Conservation (phyloP, 2,888 invertebrate genomes). For the Drosophila histrio region DNA sequence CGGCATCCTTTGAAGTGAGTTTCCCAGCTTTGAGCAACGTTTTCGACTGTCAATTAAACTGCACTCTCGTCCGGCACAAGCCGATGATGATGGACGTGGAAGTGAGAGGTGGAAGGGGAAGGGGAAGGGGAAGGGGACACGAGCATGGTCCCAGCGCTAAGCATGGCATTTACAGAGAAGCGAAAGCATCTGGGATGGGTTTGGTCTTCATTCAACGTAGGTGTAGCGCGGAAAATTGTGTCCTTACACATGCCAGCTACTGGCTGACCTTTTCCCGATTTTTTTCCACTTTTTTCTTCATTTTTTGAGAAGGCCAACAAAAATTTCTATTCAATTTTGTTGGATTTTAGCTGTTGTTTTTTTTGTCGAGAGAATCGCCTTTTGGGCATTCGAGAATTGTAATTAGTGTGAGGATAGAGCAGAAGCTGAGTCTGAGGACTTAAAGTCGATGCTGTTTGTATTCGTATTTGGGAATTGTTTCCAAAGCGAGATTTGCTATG, state of each 20-base stretch:
- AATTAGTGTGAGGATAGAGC: constrained; percentile 51
- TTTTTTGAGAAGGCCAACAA: constrained; percentile 16
- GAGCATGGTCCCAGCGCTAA: constrained; percentile 29
- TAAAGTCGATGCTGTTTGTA: constrained; percentile 31
- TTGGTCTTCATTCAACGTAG: constrained; percentile 49
- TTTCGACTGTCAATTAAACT: constrained; percentile 67
- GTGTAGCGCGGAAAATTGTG: constrained; percentile 65
- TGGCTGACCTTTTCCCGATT: constrained; percentile 41
- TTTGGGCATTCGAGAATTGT: constrained; percentile 55
- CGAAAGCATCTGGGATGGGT: neutral
- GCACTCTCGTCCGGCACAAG: constrained; percentile 55
- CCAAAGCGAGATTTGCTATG: constrained; percentile 39
- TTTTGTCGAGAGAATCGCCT: constrained; percentile 4
- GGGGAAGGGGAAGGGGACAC: neutral
- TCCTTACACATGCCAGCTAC: constrained; percentile 31
- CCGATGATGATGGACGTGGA: constrained; percentile 43
- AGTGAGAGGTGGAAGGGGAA: neutral
- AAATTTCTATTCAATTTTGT: constrained; percentile 43
- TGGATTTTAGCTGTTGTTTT: constrained; percentile 13
- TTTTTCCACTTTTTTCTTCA: neutral
- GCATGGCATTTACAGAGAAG: constrained; percentile 49
- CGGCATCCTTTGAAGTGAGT: constrained; percentile 62
- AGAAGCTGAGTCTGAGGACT: constrained; percentile 28
- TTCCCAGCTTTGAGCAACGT: constrained; percentile 55
- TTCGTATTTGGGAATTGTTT: constrained; percentile 47